phyloP scores from a whole-genome alignment of 2,888 invertebrate species.

The Thecocarcelia acutangulata region DNA sequence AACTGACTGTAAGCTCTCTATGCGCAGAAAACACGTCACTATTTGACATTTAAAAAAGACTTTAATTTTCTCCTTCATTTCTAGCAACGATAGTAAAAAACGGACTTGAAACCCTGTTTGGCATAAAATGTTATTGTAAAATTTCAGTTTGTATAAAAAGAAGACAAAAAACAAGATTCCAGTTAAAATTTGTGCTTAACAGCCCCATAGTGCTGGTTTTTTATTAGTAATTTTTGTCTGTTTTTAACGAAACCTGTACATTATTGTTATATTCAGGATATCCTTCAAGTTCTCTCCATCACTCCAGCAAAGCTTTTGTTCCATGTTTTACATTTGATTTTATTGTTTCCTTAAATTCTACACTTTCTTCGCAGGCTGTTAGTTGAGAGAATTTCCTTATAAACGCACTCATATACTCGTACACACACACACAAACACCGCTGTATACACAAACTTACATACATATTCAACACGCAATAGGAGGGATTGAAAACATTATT shows the following conservation, averaged over 20 bases:
- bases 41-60: too few species aligned
- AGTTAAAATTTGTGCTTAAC: too few species aligned
- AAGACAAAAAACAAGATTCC: too few species aligned
- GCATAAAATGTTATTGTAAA: too few species aligned
- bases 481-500: slow-evolving; percentile 54
- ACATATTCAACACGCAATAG: not conserved
- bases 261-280: slow-evolving; percentile 65
- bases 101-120: too few species aligned
- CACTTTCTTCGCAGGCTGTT: slow-evolving; percentile 39
- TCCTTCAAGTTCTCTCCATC: slow-evolving; percentile 41
- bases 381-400: not conserved
- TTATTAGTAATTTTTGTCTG: slow-evolving; percentile 14
- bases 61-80: too few species aligned
- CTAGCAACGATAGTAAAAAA: too few species aligned
- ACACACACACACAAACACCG: slow-evolving; percentile 1
- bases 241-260: slow-evolving; percentile 43
- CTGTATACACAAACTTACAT: not conserved
- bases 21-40: too few species aligned
- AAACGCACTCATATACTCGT: not conserved
- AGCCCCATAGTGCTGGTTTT: slow-evolving; percentile 10
- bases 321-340: slow-evolving; percentile 47
- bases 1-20: too few species aligned
- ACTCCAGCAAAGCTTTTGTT: slow-evolving; percentile 8
- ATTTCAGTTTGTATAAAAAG: too few species aligned
- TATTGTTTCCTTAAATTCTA: slow-evolving; percentile 55